Evolutionary conservation across 1,140 invertebrate species (phyloP), one percentile per base, ranked within the genome.

Genomic region (Drosophila ficusphila): DNA sequence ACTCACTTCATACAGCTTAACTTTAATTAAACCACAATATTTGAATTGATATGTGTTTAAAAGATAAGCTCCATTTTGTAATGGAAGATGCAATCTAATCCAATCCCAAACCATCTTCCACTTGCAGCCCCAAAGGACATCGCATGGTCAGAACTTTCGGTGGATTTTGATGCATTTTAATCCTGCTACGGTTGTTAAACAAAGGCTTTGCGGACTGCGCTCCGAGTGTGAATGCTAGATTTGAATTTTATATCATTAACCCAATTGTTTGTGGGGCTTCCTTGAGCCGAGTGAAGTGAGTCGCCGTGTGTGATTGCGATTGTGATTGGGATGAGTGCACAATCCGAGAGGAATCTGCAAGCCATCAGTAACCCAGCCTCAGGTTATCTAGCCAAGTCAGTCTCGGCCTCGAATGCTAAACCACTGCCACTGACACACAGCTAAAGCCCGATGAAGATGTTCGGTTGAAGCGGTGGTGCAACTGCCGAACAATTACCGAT

Each of bases 111-210:
- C 11, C 18, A 19, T 41, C 6, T 44, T 44, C 14, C 16, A 27
- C 2, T 44, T 44, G 19, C 42, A 44, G 42, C 42, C 9, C 7
- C 42, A 44, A 44, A 25, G 42, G 42, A 14, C 23, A 27, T 44
- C 42, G 42, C 42, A 14, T 44, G 42, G 12, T 44, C n/a, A 44
- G 21, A 44, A 44, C 21, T 44, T 27, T 12, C 2, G 7, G 8
- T 12, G 12, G 23, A 27, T 44, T 44, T 44, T 44, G 42, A 44
- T 44, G 42, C 42, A 44, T 44, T 44, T 44, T 44, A 27, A 27
- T 27, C 42, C 12, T 11, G 42, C 42, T 44, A 14, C 42, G 12
- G 23, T 25, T 42, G 41, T 23, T 23, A 23, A 8, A 25, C 12
- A 23, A 8, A 25, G 21, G 19, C 41, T 19, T 42, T 42, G n/a